Conservation (phyloP, 2,113 vertebrate genomes). For the Macroglossus sobrinus region DNA sequence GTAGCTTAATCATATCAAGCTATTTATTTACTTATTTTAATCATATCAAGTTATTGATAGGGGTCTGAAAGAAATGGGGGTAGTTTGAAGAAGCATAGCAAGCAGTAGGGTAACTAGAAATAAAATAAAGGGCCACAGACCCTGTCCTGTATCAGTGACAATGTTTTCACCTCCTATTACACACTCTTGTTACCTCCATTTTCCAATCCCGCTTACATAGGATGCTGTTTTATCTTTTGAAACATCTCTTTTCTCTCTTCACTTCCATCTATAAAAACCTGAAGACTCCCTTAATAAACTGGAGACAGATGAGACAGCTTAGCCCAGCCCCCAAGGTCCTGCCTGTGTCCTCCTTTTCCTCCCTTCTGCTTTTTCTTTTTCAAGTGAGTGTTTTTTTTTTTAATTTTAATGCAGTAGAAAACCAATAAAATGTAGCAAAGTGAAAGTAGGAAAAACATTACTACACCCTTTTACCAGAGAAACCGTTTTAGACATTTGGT, state of each 20-base stretch:
- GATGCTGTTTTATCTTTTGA: neutral
- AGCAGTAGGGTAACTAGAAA: neutral
- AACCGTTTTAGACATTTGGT: neutral
- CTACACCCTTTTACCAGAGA: neutral
- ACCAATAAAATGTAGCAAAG: neutral
- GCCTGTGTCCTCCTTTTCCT: neutral
- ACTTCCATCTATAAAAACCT: neutral
- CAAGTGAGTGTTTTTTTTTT: neutral
- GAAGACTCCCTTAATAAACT: rapidly evolving
- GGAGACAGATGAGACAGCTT: neutral
- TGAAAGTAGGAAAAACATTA: neutral
- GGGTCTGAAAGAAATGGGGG: neutral
- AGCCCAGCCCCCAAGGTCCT: neutral
- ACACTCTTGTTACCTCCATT: neutral
- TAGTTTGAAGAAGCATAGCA: neutral
- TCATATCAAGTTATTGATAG: neutral
- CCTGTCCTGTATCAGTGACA: neutral
- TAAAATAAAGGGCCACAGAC: neutral
- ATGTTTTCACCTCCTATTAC: neutral
- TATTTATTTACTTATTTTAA: neutral
- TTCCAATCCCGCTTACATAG: neutral
- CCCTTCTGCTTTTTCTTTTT: neutral
- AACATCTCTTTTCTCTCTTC: neutral
- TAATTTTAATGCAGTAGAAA: neutral
- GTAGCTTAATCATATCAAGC: neutral